These are phyloP conservation scores for Yponomeuta evonymella DNA, from an alignment of 2,888 invertebrate species.

Conservation along the genomic window DNA sequence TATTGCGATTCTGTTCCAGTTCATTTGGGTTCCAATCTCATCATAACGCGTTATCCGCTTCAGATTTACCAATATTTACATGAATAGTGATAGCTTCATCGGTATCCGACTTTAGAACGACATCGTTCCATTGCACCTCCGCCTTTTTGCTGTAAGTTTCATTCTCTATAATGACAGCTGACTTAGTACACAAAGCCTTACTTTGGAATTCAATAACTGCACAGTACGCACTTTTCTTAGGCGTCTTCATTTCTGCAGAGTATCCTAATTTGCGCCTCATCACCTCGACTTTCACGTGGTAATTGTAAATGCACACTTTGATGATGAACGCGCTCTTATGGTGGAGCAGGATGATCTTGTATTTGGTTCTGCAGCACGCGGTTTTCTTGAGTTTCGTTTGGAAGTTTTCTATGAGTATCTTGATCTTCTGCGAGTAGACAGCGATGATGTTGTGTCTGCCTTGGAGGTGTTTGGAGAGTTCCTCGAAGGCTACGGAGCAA, in stretches of 20 bases:
- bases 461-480: constrained; percentile 59
- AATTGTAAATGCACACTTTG: constrained; percentile 70
- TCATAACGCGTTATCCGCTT: constrained; percentile 17
- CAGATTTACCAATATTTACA: constrained; percentile 60
- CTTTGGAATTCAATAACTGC: constrained; percentile 69
- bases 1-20: constrained; percentile 5
- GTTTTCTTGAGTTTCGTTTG: constrained; percentile 68
- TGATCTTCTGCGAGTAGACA: constrained; percentile 68
- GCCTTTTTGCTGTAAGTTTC: constrained; percentile 68
- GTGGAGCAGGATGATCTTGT: constrained; percentile 63
- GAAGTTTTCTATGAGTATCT: constrained; percentile 69
- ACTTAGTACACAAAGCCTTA: constrained; percentile 61
- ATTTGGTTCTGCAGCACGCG: constrained; percentile 67
- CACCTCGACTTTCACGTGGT: constrained; percentile 65
- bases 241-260: constrained; percentile 55
- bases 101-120: constrained; percentile 60
- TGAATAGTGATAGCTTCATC: constrained; percentile 70
- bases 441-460: constrained; percentile 62
- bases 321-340: constrained; percentile 70
- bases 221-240: constrained; percentile 63
- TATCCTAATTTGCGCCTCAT: constrained; percentile 66
- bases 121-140: constrained; percentile 67
- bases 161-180: constrained; percentile 64
- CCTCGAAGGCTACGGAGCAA: constrained; percentile 61
- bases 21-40: constrained; percentile 13